Base-by-base conservation (phyloP, 1,140 invertebrate genomes). In the Meloidogyne exigua region DNA sequence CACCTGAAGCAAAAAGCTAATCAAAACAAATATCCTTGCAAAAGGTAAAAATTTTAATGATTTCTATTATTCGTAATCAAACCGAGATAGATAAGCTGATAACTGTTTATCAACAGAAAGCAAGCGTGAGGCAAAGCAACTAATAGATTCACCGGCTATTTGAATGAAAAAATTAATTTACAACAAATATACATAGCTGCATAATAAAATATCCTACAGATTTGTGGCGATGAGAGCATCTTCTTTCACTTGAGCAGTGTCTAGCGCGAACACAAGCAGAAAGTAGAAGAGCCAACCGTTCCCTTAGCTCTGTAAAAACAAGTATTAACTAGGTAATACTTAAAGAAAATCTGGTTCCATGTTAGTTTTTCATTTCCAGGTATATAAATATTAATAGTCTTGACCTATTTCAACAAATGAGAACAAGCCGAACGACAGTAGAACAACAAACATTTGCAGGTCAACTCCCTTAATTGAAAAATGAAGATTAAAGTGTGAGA, bases 41-140 rank as follows among this genome's bases (percentile, higher is more conserved):
- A 32, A 32, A 32, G 28, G 28, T 32, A 32, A 32, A 32, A 32
- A 32, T 32, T 32, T 3, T 3, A 7, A 32, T 32, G 7, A 32
- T 32, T 13, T 21, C 49, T 32, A 21, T 32, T 23, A 4, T 32
- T 79, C 71, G 66, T 64, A 39, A 26, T 71, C 32, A 57, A 7
- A 69, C 80, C 80, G 18, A 81, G 67, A 68, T 81, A 81, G 25
- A 72, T 65, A 21, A 81, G 67, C 63, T 81, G 80, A 26, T 68
- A 81, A 28, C 81, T 66, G 63, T 81, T 81, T 26, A 81, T 25
- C 12, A 82, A 64, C 23, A 75, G 28, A 49, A 49, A 81, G 10
- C n/a, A 26, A 11, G n/a, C 66, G 1, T 5, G 57, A 12, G 25
- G 11, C 25, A 64, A 79, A 25, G 18, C 62, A 21, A 39, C 13